Evolutionary conservation across 1,140 invertebrate species (phyloP).

Genomic region (Drosophila burlai): DNA sequence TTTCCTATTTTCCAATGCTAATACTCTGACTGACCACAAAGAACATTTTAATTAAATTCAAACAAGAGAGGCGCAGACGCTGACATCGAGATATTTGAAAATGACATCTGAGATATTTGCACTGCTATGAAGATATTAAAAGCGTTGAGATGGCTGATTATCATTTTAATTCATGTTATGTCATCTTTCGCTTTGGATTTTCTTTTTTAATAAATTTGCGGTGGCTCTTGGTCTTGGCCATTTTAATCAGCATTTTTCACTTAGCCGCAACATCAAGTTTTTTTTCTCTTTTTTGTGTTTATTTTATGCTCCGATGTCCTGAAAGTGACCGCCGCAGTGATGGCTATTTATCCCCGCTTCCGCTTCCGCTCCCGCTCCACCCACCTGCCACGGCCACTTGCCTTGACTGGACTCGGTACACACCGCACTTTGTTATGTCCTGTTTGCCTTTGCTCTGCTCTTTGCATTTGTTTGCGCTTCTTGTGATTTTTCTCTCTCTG

Average conservation of each 20-base stretch:
- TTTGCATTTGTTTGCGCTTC: slow-evolving; percentile 37
- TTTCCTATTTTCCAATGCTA: not conserved
- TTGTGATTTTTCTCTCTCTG: slow-evolving; percentile 39
- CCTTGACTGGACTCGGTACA: slow-evolving; percentile 33
- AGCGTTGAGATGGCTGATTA: slow-evolving; percentile 24
- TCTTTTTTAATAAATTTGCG: slow-evolving; percentile 32
- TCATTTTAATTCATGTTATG: slow-evolving; percentile 18
- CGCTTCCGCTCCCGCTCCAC: slow-evolving; percentile 5
- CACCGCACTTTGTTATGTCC: slow-evolving; percentile 47
- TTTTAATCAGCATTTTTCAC: slow-evolving; percentile 61
- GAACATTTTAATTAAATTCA: slow-evolving; percentile 32
- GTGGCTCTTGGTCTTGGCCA: slow-evolving; percentile 26
- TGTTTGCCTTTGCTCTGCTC: slow-evolving; percentile 45
- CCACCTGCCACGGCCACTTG: slow-evolving; percentile 17
- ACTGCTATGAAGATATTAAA: slow-evolving; percentile 18
- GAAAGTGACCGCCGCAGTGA: slow-evolving; percentile 41
- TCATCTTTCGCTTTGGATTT: slow-evolving; percentile 32
- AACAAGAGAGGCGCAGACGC: slow-evolving; percentile 11
- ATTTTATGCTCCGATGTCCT: slow-evolving; percentile 36
- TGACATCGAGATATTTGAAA: slow-evolving; percentile 26
- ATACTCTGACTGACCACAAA: not conserved
- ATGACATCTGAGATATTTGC: slow-evolving; percentile 31
- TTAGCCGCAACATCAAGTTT: slow-evolving; percentile 31
- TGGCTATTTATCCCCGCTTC: slow-evolving; percentile 33
- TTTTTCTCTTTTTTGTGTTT: slow-evolving; percentile 24